These are phyloP conservation scores for Carcina quercana DNA, from an alignment of 2,888 invertebrate genomes.

Conservation along the genomic window DNA sequence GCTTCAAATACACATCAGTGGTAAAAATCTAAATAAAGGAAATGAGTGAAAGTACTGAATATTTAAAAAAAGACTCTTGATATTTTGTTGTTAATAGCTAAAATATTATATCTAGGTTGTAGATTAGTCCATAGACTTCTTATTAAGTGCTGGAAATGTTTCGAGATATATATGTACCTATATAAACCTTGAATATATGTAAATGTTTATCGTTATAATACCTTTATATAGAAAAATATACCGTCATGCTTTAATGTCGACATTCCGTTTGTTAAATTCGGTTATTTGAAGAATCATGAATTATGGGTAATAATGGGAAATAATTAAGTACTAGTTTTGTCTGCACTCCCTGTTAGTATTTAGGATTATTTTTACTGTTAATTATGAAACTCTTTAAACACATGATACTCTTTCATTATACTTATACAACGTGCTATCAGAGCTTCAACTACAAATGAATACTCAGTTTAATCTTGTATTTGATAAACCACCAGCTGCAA, in stretches of 20 bases:
- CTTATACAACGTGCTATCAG: no score
- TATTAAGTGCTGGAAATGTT: conserved; percentile 21
- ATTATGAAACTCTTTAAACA: no score
- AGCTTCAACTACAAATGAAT: no score
- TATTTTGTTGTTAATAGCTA: conserved; percentile 51
- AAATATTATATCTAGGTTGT: conserved; percentile 43
- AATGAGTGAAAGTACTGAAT: conserved; percentile 36
- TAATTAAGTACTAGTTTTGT: no score
- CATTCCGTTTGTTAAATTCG: conserved; percentile 56
- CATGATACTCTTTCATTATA: no score
- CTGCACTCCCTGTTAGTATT: no score
- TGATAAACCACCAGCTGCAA: no score
- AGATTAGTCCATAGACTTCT: conserved; percentile 30
- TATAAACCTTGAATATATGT: conserved; percentile 16
- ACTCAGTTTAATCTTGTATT: no score
- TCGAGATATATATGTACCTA: conserved; percentile 1
- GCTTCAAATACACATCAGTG: conserved; percentile 58
- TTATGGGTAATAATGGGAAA: no score
- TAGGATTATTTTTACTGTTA: no score
- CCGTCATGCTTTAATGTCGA: conserved; percentile 37
- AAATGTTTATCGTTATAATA: conserved; percentile 29
- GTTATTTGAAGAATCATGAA: no score
- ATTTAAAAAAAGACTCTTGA: conserved; percentile 33
- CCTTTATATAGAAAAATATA: conserved; percentile 22
- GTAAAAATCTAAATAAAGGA: conserved; percentile 34